Evolutionary conservation across 2,797 vertebrate species (phyloP), one percentile per base, ranked within the genome.

Genomic region (Sebastolobus alascanus): DNA sequence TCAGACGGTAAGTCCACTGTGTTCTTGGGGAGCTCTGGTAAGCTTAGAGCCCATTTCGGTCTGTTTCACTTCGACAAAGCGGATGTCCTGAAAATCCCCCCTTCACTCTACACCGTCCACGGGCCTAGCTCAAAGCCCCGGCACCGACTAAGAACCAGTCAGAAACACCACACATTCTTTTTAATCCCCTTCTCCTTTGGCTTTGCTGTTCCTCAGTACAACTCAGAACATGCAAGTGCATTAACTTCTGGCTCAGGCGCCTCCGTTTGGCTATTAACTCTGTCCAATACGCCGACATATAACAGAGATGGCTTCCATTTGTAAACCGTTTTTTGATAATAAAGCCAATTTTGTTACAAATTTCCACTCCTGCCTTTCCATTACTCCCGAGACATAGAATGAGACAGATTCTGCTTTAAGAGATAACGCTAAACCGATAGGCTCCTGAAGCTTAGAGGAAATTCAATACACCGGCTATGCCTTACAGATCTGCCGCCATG

Each of bases 51-150:
- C 78, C 86, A 84, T 90, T 90, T 92, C 5, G 31, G 64, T 89
- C 84, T 80, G 81, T 88, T 92, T 90, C 84, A 82, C 77, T 84
- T 61, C 50, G 73, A 91, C 83, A 91, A 91, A 92, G 87, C 46
- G 27, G 79, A 86, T 88, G 84, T 90, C 80, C 87, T 84, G 65
- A 85, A 92, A 88, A 84, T 86, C 87, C 87, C 68, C 43, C 75
- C 86, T 84, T 86, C 80, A 76, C 82, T 87, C 79, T 55, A 59
- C 70, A 84, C 65, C 33, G 35, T 90, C 86, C 85, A 80, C 59
- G 12, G 85, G 83, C 66, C 82, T 27, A 75, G 86, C 84, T 92
- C 83, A 89, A 88, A 90, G 84, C 83, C 65, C 71, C 52, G 13
- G 71, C 84, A 54, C 83, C n/a, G 85, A 79, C 84, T 88, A 84